These are phyloP conservation scores for Molanna angustata DNA, from an alignment of 2,888 invertebrate species.

Conservation along the genomic window DNA sequence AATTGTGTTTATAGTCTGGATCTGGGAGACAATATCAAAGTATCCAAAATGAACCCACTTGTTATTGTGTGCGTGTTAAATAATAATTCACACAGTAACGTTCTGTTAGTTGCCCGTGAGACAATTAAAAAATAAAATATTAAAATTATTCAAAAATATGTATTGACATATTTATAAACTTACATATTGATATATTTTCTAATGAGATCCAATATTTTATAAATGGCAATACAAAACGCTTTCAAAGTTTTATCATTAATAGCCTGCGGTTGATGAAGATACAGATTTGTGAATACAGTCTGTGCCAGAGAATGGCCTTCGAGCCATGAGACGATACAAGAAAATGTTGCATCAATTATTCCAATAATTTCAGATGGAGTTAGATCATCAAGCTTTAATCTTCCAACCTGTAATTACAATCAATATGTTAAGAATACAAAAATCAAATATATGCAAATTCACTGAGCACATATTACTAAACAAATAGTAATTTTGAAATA, in stretches of 20 bases:
- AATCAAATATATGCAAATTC: too few relatives aligned
- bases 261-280: conserved; percentile 85
- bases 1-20: too few relatives aligned
- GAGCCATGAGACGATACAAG: conserved; percentile 95
- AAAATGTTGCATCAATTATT: conserved; percentile 90
- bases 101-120: too few relatives aligned
- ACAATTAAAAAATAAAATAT: too few relatives aligned
- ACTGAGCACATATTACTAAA: too few relatives aligned
- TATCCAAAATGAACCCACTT: too few relatives aligned
- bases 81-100: too few relatives aligned
- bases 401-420: conserved; percentile 60
- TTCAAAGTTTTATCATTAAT: conserved; percentile 80
- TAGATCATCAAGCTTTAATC: conserved; percentile 73
- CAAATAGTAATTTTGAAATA: too few relatives aligned
- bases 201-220: conserved; percentile 87
- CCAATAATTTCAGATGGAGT: conserved; percentile 81
- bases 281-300: conserved; percentile 95
- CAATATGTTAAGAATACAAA: conserved; percentile 3
- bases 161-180: too few relatives aligned
- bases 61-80: too few relatives aligned
- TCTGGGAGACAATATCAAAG: too few relatives aligned
- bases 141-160: too few relatives aligned
- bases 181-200: conserved; percentile 85
- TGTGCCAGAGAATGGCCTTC: conserved; percentile 96
- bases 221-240: conserved; percentile 82